Percentiles rank a stretch among this genome's conserved stretches.
phyloP scores from a whole-genome alignment of 2,113 vertebrate species.

The Micromys minutus region DNA sequence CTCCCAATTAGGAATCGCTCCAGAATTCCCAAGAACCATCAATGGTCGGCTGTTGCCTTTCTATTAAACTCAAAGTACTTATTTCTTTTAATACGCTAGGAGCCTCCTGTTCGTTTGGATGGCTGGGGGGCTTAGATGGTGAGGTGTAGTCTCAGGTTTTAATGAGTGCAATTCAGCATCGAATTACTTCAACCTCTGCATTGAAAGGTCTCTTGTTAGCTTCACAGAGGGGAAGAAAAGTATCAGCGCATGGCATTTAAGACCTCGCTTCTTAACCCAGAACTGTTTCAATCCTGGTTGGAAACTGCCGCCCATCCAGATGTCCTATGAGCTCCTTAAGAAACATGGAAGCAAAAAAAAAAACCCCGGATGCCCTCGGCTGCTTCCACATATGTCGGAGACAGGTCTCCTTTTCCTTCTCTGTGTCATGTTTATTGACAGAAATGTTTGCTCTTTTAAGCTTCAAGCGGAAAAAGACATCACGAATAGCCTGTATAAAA shows the following conservation, averaged over 20 bases:
- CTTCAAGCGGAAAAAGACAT: background rate
- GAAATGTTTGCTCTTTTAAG: background rate
- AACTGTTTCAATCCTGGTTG: background rate
- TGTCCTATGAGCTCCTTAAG: rapidly evolving
- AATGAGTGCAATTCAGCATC: slow-evolving; percentile 51
- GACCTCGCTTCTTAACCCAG: background rate
- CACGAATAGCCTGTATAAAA: background rate
- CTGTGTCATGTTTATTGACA: background rate
- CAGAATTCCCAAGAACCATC: slow-evolving; percentile 12
- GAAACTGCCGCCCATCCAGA: background rate
- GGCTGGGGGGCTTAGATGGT: slow-evolving; percentile 2
- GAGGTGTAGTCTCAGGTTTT: slow-evolving; percentile 56
- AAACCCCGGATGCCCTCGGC: background rate
- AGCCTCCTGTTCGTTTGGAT: slow-evolving; percentile 54
- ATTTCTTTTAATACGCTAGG: slow-evolving; percentile 57
- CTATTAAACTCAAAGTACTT: slow-evolving; percentile 13
- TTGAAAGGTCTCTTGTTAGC: slow-evolving; percentile 30
- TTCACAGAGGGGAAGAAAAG: background rate
- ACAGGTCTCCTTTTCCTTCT: background rate
- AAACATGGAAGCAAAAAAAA: background rate
- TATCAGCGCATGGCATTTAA: background rate
- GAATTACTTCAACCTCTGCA: slow-evolving; percentile 36
- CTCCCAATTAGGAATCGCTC: slow-evolving; percentile 61
- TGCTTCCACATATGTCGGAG: background rate
- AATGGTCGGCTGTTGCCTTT: slow-evolving; percentile 6